Base-by-base conservation (phyloP, 2,113 vertebrate genomes). In the Austrofundulus limnaeus region DNA sequence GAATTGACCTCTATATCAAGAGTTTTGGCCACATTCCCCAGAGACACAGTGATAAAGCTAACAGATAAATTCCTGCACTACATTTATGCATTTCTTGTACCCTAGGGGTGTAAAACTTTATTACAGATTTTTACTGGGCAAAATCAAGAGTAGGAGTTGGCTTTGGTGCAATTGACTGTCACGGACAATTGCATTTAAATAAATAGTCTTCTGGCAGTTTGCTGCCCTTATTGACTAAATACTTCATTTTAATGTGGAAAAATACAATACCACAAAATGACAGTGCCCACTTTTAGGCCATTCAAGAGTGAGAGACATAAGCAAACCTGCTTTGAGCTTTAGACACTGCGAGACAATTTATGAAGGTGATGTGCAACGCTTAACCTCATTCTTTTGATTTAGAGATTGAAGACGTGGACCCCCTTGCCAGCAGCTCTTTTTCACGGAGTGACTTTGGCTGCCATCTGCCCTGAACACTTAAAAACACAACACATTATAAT, bases 401-500 rank as follows among this genome's bases (percentile, higher is more conserved):
- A 31, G 31, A 60, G 78, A 77, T 87, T 80, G 78, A 76, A 81
- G 39, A 53, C 17, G 24, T 43, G 14, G 9, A 17, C 16, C 50
- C 70, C 25, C 19, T 31, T 11, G 51, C 79, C 70, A 49, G 25
- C 34, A 21, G 67, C 63, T 14, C 75, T 79, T 76, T 81, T 88
- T 73, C 81, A 82, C 37, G 48, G 66, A 83, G 75, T 81, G 78
- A 87, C 79, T 81, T 80, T 87, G 87, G 59, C 66, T 15, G 51
- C 41, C 5, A 61, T 61, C 60, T 81, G 81, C 80, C 68, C 52
- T 3, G 61, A 82, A 83, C 70, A 48, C 83, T 85, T 37, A 47
- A 59, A 82, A 82, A 74, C 11, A 42, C 80, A 61, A 55, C 57
- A 80, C 82, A 84, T 84, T 84, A 86, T 2, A 5, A 85, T 77